Base-by-base conservation (phyloP, 2,113 vertebrate species). In the Onychostoma macrolepis region DNA sequence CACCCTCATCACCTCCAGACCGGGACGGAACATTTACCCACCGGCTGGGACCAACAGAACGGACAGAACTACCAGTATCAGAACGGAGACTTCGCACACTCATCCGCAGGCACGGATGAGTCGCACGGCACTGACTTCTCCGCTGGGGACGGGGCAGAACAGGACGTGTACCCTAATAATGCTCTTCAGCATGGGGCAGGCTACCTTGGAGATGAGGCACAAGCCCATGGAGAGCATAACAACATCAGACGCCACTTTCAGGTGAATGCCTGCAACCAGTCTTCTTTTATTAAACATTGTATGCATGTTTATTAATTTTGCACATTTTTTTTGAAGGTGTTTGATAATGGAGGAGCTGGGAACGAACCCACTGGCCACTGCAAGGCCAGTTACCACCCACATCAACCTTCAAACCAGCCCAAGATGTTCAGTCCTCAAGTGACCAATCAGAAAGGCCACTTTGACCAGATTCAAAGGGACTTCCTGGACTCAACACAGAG, bases 361-460 rank as follows among this genome's bases (percentile, higher is more conserved):
- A 91, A 93, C 43, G 93, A 92, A 26, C 86, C 77, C 2, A 58
- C 88, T 43, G 95, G 95, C 78, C 88, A 92, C n/a, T 96, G 95
- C 88, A 96, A 95, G 94, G 96, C 96, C 79, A 94, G 81, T 33
- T 99, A 96, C 83, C 97, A 96, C n/a, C 97, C 97, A 21, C 96
- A 96, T 67, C 95, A 95, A 75, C 90, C 96, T 91, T 90, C 91
- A 71, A 91, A 87, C 79, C 94, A 95, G 87, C 93, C 92, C 28
- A 88, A 92, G 76, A 92, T 91, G 88, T 93, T 95, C 45, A 90
- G 92, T 92, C 85, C 92, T 3, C 94, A 93, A 50, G 92, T 80
- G 88, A 17, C 80, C 81, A 89, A 79, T 28, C 88, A 95, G 84
- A 95, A 93, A 28, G 95, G 93, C 88, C 88, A 89, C 3, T 96